Conservation (phyloP, 2,888 invertebrate genomes). For the Leptopilina drosophilae region DNA sequence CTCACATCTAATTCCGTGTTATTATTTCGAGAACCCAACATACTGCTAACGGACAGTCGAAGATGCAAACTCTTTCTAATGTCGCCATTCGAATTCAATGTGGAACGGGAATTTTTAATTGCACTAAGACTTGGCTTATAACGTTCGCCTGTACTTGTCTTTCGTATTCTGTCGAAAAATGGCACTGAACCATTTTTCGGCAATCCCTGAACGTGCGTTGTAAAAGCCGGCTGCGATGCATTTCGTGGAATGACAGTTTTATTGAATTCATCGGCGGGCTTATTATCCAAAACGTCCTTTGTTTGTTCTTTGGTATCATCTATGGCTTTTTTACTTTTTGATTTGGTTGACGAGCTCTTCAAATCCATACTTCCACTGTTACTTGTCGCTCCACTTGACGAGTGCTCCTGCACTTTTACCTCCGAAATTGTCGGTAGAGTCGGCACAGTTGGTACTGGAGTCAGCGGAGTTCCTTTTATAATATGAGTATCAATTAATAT, state of each 20-base stretch:
- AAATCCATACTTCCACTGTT: slow-evolving; percentile 76
- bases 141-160: slow-evolving; percentile 89
- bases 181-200: slow-evolving; percentile 95
- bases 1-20: slow-evolving; percentile 79
- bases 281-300: slow-evolving; percentile 65
- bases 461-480: slow-evolving; percentile 82
- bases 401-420: slow-evolving; percentile 84
- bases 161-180: slow-evolving; percentile 90
- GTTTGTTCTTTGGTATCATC: slow-evolving; percentile 74
- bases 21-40: slow-evolving; percentile 80
- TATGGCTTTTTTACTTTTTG: slow-evolving; percentile 69
- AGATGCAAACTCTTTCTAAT: slow-evolving; percentile 81
- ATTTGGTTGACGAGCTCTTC: slow-evolving; percentile 69
- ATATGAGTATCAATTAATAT: slow-evolving; percentile 57
- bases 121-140: slow-evolving; percentile 91
- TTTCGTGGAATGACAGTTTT: slow-evolving; percentile 85
- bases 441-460: slow-evolving; percentile 89
- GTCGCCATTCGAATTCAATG: slow-evolving; percentile 87
- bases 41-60: slow-evolving; percentile 80
- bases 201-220: slow-evolving; percentile 84
- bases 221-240: slow-evolving; percentile 92
- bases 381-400: slow-evolving; percentile 79
- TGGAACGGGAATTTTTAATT: slow-evolving; percentile 87
- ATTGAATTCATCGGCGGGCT: slow-evolving; percentile 72
- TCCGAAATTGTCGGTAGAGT: slow-evolving; percentile 94